These are phyloP conservation scores for Crypturellus tataupa DNA, from an alignment of 2,797 vertebrate species.

Conservation along the genomic window DNA sequence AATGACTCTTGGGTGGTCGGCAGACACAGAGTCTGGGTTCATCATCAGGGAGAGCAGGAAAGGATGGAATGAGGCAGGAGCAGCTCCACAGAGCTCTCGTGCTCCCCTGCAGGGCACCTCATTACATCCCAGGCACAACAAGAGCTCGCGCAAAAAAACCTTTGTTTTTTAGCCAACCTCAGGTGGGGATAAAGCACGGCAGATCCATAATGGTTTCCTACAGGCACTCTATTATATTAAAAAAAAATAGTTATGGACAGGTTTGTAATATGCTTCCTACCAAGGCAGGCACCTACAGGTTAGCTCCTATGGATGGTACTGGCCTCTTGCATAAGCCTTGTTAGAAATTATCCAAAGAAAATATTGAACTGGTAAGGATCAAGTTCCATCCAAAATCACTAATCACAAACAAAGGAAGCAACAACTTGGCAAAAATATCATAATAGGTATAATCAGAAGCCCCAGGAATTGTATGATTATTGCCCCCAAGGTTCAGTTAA, in stretches of 20 bases:
- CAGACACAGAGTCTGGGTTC: neutral
- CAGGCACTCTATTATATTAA: neutral
- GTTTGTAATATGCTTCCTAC: neutral
- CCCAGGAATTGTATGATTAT: neutral
- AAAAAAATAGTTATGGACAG: neutral
- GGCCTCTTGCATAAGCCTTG: neutral
- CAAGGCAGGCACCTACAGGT: neutral
- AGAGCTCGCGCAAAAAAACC: neutral
- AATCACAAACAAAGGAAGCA: slow-evolving; percentile 11
- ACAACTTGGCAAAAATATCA: neutral
- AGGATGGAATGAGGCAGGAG: neutral
- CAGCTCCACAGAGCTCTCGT: rapidly evolving
- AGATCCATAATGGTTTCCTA: neutral
- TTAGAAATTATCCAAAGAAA: neutral
- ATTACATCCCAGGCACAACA: neutral
- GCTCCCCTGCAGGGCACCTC: neutral
- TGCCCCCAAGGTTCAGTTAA: neutral
- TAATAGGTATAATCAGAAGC: neutral
- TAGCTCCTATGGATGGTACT: neutral
- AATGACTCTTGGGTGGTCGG: neutral
- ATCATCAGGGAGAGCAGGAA: neutral
- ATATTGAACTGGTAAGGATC: neutral
- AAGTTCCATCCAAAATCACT: neutral
- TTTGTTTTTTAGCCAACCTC: neutral
- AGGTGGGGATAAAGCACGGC: neutral